These are phyloP conservation scores for Drosophila barbarae DNA, from an alignment of 2,888 invertebrate genomes.

Conservation along the genomic window DNA sequence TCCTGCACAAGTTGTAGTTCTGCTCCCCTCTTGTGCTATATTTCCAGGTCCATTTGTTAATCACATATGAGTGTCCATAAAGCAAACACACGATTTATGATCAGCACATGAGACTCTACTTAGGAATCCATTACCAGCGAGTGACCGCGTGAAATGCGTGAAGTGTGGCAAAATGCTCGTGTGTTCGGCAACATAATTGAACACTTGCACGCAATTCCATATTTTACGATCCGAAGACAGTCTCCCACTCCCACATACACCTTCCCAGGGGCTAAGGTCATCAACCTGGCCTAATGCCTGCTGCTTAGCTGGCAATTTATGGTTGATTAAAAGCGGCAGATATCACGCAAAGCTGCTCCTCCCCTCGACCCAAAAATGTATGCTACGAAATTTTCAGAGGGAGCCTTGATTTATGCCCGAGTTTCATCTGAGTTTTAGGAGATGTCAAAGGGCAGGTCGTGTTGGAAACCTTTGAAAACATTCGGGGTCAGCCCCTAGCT, in stretches of 20 bases:
- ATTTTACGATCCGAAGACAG: slow-evolving; percentile 66
- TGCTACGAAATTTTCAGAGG: slow-evolving; percentile 32
- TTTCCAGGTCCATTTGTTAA: slow-evolving; percentile 31
- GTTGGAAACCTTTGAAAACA: slow-evolving; percentile 31
- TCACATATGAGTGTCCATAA: slow-evolving; percentile 21
- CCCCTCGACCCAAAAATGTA: slow-evolving; percentile 46
- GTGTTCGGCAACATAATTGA: slow-evolving; percentile 53
- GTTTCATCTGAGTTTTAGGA: background rate
- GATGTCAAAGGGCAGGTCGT: slow-evolving; percentile 39
- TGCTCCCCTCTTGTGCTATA: background rate
- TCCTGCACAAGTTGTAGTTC: background rate
- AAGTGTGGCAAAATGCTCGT: slow-evolving; percentile 65
- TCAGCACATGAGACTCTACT: slow-evolving; percentile 56
- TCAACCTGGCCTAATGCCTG: slow-evolving; percentile 53
- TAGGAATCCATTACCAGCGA: slow-evolving; percentile 65
- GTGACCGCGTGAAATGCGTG: slow-evolving; percentile 64
- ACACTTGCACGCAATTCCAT: slow-evolving; percentile 71
- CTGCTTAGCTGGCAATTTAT: slow-evolving; percentile 59
- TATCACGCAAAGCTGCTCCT: slow-evolving; percentile 58
- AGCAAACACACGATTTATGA: slow-evolving; percentile 26
- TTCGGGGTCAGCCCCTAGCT: slow-evolving; percentile 58
- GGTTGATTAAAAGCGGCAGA: slow-evolving; percentile 64
- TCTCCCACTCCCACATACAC: slow-evolving; percentile 1
- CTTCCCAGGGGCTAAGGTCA: slow-evolving; percentile 1
- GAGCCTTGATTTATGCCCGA: slow-evolving; percentile 20